Conservation (phyloP, 1,140 invertebrate species). For the Heliconius hewitsoni region DNA sequence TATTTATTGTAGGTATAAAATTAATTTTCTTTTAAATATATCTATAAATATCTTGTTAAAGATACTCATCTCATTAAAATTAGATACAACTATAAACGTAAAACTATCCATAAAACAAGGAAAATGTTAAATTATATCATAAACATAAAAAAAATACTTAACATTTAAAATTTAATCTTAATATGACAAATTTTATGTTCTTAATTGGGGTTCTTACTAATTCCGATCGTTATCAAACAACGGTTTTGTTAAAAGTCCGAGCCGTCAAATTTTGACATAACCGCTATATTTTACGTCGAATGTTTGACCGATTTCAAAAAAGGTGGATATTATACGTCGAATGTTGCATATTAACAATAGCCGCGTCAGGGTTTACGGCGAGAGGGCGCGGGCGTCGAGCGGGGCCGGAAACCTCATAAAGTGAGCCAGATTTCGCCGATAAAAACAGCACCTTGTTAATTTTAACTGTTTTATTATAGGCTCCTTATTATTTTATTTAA, state of each 20-base stretch:
- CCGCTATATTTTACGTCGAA: slow-evolving; percentile 58
- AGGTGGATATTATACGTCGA: slow-evolving; percentile 54
- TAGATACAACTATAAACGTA: neutral
- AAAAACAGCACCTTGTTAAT: slow-evolving; percentile 76
- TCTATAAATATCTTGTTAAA: neutral
- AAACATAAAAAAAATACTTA: slow-evolving; percentile 1
- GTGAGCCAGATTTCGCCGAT: slow-evolving; percentile 68
- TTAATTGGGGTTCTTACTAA: slow-evolving; percentile 28
- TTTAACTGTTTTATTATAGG: slow-evolving; percentile 72
- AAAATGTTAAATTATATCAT: slow-evolving; percentile 10
- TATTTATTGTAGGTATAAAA: too few species aligned
- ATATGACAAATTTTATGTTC: slow-evolving; percentile 33
- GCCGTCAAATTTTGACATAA: slow-evolving; percentile 52
- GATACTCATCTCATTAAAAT: neutral
- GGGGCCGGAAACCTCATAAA: slow-evolving; percentile 71
- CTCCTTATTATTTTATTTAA: slow-evolving; percentile 67
- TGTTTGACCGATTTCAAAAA: slow-evolving; percentile 38
- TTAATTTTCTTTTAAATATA: neutral
- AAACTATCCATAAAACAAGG: neutral
- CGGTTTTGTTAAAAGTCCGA: slow-evolving; percentile 38
- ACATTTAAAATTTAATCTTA: slow-evolving; percentile 14
- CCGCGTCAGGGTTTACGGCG: slow-evolving; percentile 55
- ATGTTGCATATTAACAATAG: slow-evolving; percentile 62
- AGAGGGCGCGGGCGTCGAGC: slow-evolving; percentile 43
- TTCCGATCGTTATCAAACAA: slow-evolving; percentile 36